phyloP scores from a whole-genome alignment of 2,888 invertebrate species.

The Dione vanillae region DNA sequence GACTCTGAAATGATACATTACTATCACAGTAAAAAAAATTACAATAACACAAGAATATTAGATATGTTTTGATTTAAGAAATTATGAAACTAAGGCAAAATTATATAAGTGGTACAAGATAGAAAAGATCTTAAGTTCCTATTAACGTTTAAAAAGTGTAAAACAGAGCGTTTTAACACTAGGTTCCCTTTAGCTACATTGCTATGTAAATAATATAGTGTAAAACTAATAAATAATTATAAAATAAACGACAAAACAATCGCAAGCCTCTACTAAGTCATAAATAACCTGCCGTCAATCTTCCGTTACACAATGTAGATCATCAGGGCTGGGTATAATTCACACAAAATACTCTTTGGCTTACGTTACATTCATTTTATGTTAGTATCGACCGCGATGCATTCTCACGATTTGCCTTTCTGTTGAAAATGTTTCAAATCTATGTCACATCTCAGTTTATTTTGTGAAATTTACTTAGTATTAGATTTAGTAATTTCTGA shows the following conservation, averaged over 20 bases:
- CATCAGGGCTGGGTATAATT: conserved; percentile 41
- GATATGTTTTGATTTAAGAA: too few relatives aligned
- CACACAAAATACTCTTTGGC: conserved; percentile 36
- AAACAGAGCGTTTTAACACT: too few relatives aligned
- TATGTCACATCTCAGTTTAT: background rate
- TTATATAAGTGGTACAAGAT: too few relatives aligned
- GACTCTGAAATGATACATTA: too few relatives aligned
- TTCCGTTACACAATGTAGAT: conserved; percentile 43
- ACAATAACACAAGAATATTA: too few relatives aligned
- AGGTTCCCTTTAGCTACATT: too few relatives aligned
- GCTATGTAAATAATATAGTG: too few relatives aligned
- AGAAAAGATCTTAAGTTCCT: too few relatives aligned
- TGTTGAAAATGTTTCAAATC: conserved; percentile 21
- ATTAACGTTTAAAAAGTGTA: too few relatives aligned
- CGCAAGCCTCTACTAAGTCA: conserved; percentile 29
- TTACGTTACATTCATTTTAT: conserved; percentile 38
- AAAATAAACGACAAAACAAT: background rate
- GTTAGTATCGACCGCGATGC: conserved; percentile 32
- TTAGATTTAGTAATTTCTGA: background rate
- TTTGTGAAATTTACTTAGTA: conserved; percentile 1
- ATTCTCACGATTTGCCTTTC: conserved; percentile 40
- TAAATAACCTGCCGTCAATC: conserved; percentile 35
- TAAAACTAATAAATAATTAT: too few relatives aligned
- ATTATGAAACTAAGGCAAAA: too few relatives aligned
- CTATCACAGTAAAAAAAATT: too few relatives aligned